phyloP scores from a whole-genome alignment of 2,113 vertebrate species.

The Chloroceryle aenea region DNA sequence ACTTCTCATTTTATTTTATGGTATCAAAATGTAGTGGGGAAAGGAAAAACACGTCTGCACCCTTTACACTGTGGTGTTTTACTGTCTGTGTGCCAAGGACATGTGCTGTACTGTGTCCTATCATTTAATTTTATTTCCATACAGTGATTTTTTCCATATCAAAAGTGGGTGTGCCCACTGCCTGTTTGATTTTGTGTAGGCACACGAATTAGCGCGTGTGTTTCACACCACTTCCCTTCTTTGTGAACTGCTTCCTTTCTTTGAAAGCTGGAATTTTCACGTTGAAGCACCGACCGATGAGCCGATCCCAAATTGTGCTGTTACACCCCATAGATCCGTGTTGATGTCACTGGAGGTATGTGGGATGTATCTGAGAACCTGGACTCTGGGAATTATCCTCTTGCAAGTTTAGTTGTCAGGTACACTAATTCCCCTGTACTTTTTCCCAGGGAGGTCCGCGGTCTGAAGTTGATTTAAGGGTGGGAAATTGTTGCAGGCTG shows the following conservation, averaged over 20 bases:
- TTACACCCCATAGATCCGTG: rapidly evolving
- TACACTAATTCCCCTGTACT: not conserved
- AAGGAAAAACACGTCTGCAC: not conserved
- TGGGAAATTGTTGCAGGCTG: not conserved
- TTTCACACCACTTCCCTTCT: slow-evolving; percentile 48
- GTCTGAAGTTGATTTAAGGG: slow-evolving; percentile 24
- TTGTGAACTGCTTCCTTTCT: slow-evolving; percentile 66
- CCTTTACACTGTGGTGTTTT: not conserved
- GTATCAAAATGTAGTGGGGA: not conserved
- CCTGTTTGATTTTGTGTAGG: not conserved
- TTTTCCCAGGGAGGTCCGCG: not conserved
- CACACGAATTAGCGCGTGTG: not conserved
- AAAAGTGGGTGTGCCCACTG: not conserved
- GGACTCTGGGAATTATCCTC: not conserved
- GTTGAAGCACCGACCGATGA: not conserved
- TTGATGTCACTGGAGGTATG: not conserved
- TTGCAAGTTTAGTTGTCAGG: not conserved
- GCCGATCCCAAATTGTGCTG: not conserved
- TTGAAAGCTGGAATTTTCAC: not conserved
- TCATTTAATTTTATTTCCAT: not conserved
- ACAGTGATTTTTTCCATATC: not conserved
- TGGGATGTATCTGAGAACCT: not conserved
- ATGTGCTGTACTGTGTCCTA: not conserved
- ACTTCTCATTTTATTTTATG: slow-evolving; percentile 17
- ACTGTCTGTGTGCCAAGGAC: slow-evolving; percentile 1